Base-by-base conservation (phyloP, 2,113 vertebrate genomes). In the cattle (Bos taurus) region DNA sequence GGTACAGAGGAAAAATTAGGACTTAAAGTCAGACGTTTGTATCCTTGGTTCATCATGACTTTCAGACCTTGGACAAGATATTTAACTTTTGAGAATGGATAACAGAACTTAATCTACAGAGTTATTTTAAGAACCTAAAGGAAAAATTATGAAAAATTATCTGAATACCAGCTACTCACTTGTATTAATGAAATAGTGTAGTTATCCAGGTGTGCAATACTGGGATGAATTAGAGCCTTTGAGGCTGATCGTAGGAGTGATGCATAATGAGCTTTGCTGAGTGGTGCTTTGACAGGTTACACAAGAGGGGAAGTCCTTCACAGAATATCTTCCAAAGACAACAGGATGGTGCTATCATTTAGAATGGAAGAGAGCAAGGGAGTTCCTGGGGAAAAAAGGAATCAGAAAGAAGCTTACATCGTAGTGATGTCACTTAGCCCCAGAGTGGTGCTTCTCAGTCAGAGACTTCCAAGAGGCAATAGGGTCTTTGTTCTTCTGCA, bases 121-220 rank as follows among this genome's bases (percentile, higher is more conserved):
- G 28, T 92, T 48, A 57, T 48, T 81, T 93, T 91, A 89, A 60
- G 16, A 83, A 60, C n/a, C 78, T 82, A 95, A 60, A 59, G 26
- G 25, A 36, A 93, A 67, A 71, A 78, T 33, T 88, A 54, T 46
- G 15, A 92, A 78, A 25, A 84, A 7, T 28, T 71, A 30, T 78
- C 88, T 74, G 25, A 85, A 89, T 57, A 88, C 3, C 11, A 56
- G 28, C n/a, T 52, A 88, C 33, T 88, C 15, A 7, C 30, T 80
- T 91, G 23, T 8, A 54, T 54, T 48, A 78, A 36, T 2, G n/a
- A 56, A 93, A 26, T 30, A 48, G 43, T 54, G 2, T 46, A 8
- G 10, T 54, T 52, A 25, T 30, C 10, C 3, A 50, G 2, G 4
- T 30, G 50, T 36, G 57, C 74, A 14, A 78, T 33, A 25, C 40